Evolutionary conservation across 2,888 invertebrate species (phyloP).

Genomic region (Liodrosophila aerea): DNA sequence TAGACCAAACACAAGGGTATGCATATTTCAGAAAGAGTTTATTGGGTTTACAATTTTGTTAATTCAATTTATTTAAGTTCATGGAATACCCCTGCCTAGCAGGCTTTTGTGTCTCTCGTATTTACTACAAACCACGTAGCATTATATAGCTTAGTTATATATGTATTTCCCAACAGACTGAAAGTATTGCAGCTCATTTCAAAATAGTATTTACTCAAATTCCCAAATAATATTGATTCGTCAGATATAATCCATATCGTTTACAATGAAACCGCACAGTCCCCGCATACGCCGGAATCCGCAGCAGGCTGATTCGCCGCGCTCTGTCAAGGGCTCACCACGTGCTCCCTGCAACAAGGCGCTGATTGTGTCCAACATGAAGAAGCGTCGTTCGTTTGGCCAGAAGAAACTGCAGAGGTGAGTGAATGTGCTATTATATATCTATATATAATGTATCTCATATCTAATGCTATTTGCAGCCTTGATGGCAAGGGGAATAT

Average conservation of each 20-base stretch:
- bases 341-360: conserved; percentile 47
- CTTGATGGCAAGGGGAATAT: conserved; percentile 27
- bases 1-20: too few relatives aligned
- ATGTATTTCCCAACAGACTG: conserved; percentile 16
- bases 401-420: conserved; percentile 40
- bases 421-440: background rate
- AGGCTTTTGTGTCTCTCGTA: too few relatives aligned
- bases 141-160: background rate
- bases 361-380: conserved; percentile 17
- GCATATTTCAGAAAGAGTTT: too few relatives aligned
- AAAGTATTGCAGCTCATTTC: conserved; percentile 14
- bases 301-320: conserved; percentile 3
- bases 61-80: too few relatives aligned
- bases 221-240: background rate
- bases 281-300: conserved; percentile 49
- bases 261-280: conserved; percentile 42
- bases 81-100: too few relatives aligned
- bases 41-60: too few relatives aligned
- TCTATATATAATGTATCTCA: too few relatives aligned
- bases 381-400: conserved; percentile 30
- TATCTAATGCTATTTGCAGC: conserved; percentile 22
- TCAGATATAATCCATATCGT: background rate
- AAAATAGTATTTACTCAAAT: background rate
- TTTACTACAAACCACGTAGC: too few relatives aligned
- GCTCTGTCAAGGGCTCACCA: conserved; percentile 36